Conservation (phyloP, 2,113 vertebrate genomes). For the Lynx canadensis region DNA sequence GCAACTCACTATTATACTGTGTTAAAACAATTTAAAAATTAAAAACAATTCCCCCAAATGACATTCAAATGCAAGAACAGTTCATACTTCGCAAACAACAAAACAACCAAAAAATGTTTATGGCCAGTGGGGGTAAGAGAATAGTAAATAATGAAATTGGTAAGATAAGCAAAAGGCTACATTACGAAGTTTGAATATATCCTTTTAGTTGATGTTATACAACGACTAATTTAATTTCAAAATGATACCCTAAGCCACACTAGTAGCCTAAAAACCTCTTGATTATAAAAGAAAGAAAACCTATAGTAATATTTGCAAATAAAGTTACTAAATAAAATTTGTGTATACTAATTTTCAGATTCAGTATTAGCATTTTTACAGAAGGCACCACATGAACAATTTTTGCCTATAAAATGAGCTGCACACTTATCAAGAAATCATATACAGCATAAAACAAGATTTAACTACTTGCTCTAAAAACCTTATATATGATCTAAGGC, state of each 20-base stretch:
- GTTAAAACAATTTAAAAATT: background rate
- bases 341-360: background rate
- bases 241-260: background rate
- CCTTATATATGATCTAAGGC: background rate
- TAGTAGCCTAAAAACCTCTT: background rate
- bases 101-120: background rate
- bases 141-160: background rate
- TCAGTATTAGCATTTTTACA: background rate
- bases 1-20: background rate
- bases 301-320: background rate
- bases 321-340: constrained; percentile 7
- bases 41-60: background rate
- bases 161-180: background rate
- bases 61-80: background rate
- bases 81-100: constrained; percentile 3
- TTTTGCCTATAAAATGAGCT: background rate
- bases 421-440: background rate
- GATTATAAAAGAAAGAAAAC: background rate
- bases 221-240: background rate
- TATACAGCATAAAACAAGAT: background rate
- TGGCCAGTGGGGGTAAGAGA: background rate
- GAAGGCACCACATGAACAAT: background rate
- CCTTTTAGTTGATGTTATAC: background rate
- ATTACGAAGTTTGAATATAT: background rate
- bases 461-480: background rate